Conservation (phyloP, 2,113 vertebrate genomes). For the Melanerpes formicivorus region DNA sequence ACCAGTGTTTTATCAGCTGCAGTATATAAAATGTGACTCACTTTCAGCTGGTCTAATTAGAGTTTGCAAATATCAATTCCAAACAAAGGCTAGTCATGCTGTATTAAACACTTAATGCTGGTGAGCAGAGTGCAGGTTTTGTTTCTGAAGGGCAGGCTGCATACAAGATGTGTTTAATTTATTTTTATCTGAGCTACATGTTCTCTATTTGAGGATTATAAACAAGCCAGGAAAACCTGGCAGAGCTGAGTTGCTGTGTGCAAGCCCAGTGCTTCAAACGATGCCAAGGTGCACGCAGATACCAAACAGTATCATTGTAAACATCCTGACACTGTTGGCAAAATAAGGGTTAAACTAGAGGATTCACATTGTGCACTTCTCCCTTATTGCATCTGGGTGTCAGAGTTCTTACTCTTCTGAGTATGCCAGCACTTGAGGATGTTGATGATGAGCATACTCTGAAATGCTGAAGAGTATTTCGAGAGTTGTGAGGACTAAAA, state of each 20-base stretch:
- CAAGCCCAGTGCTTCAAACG: background rate
- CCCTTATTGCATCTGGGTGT: background rate
- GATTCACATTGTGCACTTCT: background rate
- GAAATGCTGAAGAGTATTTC: conserved; percentile 54
- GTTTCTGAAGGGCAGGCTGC: background rate
- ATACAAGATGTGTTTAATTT: conserved; percentile 16
- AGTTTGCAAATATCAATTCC: background rate
- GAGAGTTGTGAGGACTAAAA: conserved; percentile 40
- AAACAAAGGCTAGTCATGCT: background rate
- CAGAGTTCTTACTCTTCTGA: background rate
- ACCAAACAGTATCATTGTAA: background rate
- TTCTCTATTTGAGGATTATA: background rate
- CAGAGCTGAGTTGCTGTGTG: background rate
- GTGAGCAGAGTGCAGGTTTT: background rate
- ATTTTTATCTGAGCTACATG: background rate
- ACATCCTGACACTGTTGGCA: background rate
- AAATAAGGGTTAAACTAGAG: background rate
- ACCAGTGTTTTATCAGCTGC: background rate
- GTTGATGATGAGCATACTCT: background rate
- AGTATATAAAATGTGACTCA: background rate
- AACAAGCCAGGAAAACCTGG: conserved; percentile 2
- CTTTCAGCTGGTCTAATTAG: background rate
- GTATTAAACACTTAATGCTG: background rate
- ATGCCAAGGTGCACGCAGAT: background rate
- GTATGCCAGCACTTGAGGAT: background rate